Percentiles rank a stretch among this genome's conserved stretches.
Conservation (phyloP, 2,888 invertebrate genomes). For the Trimorus sp. region DNA sequence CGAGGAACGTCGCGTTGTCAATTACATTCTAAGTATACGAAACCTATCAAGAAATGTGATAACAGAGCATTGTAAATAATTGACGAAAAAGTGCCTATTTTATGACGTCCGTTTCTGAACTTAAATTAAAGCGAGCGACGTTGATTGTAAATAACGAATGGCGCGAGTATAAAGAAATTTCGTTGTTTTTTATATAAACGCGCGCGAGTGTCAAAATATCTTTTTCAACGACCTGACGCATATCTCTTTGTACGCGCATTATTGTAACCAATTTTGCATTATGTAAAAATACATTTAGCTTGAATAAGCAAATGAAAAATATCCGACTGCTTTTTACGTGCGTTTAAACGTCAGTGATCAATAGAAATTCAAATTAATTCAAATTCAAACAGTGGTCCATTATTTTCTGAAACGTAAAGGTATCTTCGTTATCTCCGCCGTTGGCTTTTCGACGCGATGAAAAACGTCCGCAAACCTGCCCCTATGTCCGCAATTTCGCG, state of each 20-base stretch:
- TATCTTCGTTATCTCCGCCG: constrained; percentile 39
- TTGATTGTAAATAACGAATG: constrained; percentile 34
- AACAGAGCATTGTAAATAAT: constrained; percentile 38
- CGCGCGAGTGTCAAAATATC: constrained; percentile 26
- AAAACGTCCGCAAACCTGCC: constrained; percentile 21
- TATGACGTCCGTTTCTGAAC: constrained; percentile 19
- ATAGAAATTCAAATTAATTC: constrained; percentile 60
- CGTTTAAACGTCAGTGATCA: constrained; percentile 53
- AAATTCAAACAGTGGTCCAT: constrained; percentile 51
- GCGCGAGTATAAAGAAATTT: constrained; percentile 9
- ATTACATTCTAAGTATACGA: not conserved
- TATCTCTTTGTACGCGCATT: constrained; percentile 46
- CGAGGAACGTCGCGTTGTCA: not conserved
- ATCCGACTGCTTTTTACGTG: constrained; percentile 37
- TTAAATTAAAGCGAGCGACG: constrained; percentile 2
- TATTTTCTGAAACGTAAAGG: constrained; percentile 45
- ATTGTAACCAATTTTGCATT: constrained; percentile 54
- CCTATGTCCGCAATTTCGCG: constrained; percentile 28
- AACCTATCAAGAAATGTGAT: constrained; percentile 24
- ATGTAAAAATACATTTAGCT: constrained; percentile 52
- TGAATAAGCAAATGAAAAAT: constrained; percentile 50
- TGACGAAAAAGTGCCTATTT: not conserved
- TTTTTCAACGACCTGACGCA: constrained; percentile 48
- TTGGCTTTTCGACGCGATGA: constrained; percentile 29
- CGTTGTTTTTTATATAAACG: constrained; percentile 16